A percentile compares a stretch with the other conserved stretches of the same genome.
Evolutionary conservation across 2,888 invertebrate species (phyloP).

Genomic region (Diachrysia chrysitis): DNA sequence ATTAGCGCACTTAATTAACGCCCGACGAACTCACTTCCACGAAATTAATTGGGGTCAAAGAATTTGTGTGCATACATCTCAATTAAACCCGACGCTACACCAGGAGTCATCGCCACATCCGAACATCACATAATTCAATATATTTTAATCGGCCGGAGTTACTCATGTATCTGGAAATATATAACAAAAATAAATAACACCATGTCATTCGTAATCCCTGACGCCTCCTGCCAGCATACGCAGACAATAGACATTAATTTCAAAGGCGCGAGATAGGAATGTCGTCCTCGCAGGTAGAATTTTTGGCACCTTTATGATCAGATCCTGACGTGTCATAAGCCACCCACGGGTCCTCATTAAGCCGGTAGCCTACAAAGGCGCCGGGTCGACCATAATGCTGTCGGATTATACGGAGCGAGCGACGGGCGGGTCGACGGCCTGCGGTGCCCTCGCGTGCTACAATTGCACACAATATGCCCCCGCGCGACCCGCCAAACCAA

Average conservation of each 20-base stretch:
- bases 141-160: constrained; percentile 45
- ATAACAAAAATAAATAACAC: constrained; percentile 63
- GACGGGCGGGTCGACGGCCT: constrained; percentile 84
- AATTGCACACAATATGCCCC: constrained; percentile 86
- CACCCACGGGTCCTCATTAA: constrained; percentile 87
- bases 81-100: constrained; percentile 78
- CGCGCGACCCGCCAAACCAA: constrained; percentile 82
- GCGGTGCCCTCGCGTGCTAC: constrained; percentile 85
- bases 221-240: constrained; percentile 66
- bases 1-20: constrained; percentile 84
- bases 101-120: constrained; percentile 68
- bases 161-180: constrained; percentile 52
- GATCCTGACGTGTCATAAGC: constrained; percentile 88
- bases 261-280: constrained; percentile 84
- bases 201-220: constrained; percentile 70
- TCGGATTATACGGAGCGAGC: constrained; percentile 82
- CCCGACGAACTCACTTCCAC: constrained; percentile 82
- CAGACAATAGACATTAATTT: constrained; percentile 87
- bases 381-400: constrained; percentile 84
- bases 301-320: constrained; percentile 88
- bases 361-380: constrained; percentile 87
- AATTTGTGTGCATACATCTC: constrained; percentile 87
- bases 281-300: constrained; percentile 86
- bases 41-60: constrained; percentile 88
- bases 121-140: constrained; percentile 52